Evolutionary conservation across 2,888 invertebrate genomes (phyloP).

Genomic region (Hecatera dysodea): DNA sequence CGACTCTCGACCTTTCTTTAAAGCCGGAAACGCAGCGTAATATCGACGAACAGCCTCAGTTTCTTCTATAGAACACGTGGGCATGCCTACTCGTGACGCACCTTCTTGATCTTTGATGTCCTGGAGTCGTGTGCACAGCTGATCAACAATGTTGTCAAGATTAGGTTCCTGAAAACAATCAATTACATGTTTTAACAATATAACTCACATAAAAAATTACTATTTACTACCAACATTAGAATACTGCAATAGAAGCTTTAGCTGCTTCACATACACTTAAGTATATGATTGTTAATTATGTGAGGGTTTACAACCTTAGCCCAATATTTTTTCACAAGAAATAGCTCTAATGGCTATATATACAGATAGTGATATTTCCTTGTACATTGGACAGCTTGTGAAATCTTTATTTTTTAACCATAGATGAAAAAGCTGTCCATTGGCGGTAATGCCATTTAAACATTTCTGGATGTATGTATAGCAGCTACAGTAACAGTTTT

Average conservation of each 20-base stretch:
- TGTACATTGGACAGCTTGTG: not conserved
- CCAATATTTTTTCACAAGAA: not conserved
- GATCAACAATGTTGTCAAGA: constrained; percentile 95
- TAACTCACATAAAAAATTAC: not conserved
- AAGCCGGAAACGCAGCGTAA: constrained; percentile 94
- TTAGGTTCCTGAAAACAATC: constrained; percentile 93
- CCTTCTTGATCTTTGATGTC: constrained; percentile 91
- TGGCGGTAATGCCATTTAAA: not conserved
- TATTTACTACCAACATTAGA: constrained; percentile 18
- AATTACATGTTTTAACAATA: constrained; percentile 27
- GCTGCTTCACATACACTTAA: constrained; percentile 25
- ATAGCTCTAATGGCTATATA: not conserved
- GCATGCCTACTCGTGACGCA: constrained; percentile 88
- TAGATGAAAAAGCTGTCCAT: too few species aligned
- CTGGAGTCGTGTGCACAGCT: constrained; percentile 94
- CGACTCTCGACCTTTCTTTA: constrained; percentile 89
- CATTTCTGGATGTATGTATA: constrained; percentile 17
- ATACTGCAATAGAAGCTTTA: constrained; percentile 16
- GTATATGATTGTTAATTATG: not conserved
- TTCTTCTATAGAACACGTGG: constrained; percentile 87
- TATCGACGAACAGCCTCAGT: constrained; percentile 94
- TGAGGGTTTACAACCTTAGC: not conserved
- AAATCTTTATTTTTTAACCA: constrained; percentile 10
- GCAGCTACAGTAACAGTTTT: constrained; percentile 23
- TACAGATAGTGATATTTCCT: not conserved